Conservation (phyloP, 2,113 vertebrate species). For the Odocoileus hemionus region DNA sequence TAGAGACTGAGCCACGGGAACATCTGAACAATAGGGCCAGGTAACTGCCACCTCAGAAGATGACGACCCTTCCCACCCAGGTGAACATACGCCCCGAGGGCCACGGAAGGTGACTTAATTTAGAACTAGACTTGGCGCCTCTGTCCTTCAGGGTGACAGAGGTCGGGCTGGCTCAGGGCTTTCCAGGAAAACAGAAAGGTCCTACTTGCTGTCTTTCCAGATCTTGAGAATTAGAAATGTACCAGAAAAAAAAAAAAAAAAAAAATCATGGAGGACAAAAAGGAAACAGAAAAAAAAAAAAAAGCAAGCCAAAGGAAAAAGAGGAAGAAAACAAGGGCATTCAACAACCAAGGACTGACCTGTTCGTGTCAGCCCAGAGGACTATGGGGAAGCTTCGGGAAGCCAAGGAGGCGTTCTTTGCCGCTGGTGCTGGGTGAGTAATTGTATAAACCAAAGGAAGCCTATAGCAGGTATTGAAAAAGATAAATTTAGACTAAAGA, state of each 20-base stretch:
- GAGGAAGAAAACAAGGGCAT: neutral
- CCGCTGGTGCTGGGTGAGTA: slow-evolving; percentile 14
- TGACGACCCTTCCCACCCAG: neutral
- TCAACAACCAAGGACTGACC: neutral
- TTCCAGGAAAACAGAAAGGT: slow-evolving; percentile 32
- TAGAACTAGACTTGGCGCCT: neutral
- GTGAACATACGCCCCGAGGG: neutral
- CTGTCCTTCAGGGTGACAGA: slow-evolving; percentile 1
- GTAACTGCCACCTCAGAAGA: neutral
- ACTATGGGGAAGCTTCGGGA: neutral
- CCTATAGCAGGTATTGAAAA: neutral
- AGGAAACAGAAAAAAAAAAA: neutral
- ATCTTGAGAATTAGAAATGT: neutral
- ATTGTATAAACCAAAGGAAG: slow-evolving; percentile 14
- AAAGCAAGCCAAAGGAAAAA: neutral
- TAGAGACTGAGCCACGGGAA: neutral
- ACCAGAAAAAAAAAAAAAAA: neutral
- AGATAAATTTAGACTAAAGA: slow-evolving; percentile 60
- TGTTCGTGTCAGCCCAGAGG: neutral
- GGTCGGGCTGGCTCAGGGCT: neutral
- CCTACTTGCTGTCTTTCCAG: neutral
- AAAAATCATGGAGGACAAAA: neutral
- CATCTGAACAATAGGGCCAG: neutral
- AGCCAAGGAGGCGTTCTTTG: neutral
- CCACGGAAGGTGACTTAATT: neutral